phyloP scores from a whole-genome alignment of 2,888 invertebrate genomes.

The Liodrosophila aerea region DNA sequence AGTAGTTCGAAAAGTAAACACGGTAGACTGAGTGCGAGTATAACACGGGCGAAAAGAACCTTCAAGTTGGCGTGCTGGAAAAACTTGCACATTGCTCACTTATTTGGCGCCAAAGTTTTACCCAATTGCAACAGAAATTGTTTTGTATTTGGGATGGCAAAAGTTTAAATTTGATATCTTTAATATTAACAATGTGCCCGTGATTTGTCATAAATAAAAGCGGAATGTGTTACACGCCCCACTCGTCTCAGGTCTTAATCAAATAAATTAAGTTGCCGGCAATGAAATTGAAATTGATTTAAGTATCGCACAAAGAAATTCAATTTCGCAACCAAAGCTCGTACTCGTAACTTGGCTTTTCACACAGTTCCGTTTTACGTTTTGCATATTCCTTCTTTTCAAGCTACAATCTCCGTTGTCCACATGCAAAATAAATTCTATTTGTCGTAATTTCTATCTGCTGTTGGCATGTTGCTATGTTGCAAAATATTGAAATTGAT shows the following conservation, averaged over 20 bases:
- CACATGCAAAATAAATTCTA: constrained; percentile 59
- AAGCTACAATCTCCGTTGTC: constrained; percentile 11
- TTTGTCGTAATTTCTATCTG: constrained; percentile 48
- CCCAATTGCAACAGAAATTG: constrained; percentile 41
- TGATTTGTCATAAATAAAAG: constrained; percentile 48
- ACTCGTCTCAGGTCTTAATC: constrained; percentile 9
- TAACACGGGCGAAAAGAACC: constrained; percentile 17
- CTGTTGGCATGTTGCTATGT: constrained; percentile 49
- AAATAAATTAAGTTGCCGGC: constrained; percentile 26
- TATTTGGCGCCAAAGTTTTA: constrained; percentile 68
- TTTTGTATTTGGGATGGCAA: constrained; percentile 18
- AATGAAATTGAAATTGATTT: constrained; percentile 45
- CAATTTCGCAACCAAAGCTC: constrained; percentile 51
- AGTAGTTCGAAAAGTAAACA: constrained; percentile 58
- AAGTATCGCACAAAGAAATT: constrained; percentile 49
- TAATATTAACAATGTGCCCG: constrained; percentile 40
- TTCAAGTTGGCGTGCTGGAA: constrained; percentile 18
- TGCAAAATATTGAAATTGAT: constrained; percentile 73
- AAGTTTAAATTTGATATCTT: constrained; percentile 59
- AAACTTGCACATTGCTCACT: constrained; percentile 53
- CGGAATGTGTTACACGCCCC: not conserved
- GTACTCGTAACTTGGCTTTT: constrained; percentile 18
- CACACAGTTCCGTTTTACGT: not conserved
- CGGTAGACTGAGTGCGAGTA: constrained; percentile 20
- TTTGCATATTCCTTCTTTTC: constrained; percentile 3